Evolutionary conservation across 2,797 vertebrate genomes (phyloP), one percentile per base, ranked within the genome.

Genomic region (Gallinago nigripennis): DNA sequence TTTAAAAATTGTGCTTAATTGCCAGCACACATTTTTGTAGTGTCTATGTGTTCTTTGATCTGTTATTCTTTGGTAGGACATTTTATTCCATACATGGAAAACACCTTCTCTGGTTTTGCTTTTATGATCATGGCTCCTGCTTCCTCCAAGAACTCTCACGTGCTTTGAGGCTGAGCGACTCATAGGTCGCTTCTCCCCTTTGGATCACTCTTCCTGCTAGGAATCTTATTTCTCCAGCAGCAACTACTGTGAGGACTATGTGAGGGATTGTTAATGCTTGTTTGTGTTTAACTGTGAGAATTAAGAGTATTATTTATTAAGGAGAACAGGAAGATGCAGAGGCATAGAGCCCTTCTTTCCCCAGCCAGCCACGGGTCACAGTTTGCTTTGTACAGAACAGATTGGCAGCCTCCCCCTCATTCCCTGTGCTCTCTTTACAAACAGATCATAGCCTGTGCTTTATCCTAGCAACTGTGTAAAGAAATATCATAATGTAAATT

Each of bases 381-480:
- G 3, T 28, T 64, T 45, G 46, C 60, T 58, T 83, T 84, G 25
- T 11, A 16, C 24, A n/a, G 68, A 68, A 4, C 24, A 89, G 13
- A 20, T 2, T 28, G 39, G 35, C 39, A 88, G 43, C 48, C 48
- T 51, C 6, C 73, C 64, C 57, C 61, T 85, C 14, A 1, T 51
- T 82, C 81, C 81, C 57, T 0, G 0, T 28, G 12, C 37, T 70
- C 54, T 48, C 30, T 51, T 64, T 84, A 63, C 35, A 77, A 82
- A 51, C 28, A 63, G 56, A 35, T 77, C 21, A 4, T 58, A 63
- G 64, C 66, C 64, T 77, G 18, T 81, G 48, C 54, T 75, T 96
- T 89, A 56, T 91, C 63, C 33, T 81, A 51, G 31, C 46, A 72
- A 75, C 88, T 81, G 35, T 79, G 21, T 92, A 86, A 86, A 89